Evolutionary conservation across 1,140 invertebrate species (phyloP), one percentile per base, ranked within the genome.

Genomic region (Euglossa dilemma): DNA sequence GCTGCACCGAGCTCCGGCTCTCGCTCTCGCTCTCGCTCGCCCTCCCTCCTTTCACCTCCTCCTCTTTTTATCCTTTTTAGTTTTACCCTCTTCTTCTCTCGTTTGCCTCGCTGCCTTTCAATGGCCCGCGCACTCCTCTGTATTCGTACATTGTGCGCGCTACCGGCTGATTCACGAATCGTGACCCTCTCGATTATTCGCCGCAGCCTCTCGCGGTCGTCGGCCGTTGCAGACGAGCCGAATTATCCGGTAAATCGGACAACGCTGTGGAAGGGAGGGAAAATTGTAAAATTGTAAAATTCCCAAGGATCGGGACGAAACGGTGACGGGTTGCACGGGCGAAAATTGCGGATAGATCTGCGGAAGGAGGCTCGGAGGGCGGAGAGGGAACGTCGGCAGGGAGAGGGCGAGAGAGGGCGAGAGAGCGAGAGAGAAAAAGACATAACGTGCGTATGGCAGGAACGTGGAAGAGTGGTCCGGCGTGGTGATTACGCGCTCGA

Each of bases 401-500:
- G 25, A 61, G 18, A 20, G 69, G 20, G 28, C 16, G 28, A 7
- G 11, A 6, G 36, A 23, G 12, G 16, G 61, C 16, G 36, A 36
- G 36, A 36, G 61, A 4, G 18, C 0, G 50, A n/a, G 23, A 9
- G 18, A 0, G 43, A 67, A 20, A 23, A 16, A 64, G n/a, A 54
- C 18, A 14, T n/a, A 47, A 43, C 63, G n/a, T 36, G 47, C 61
- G 84, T 85, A 86, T 85, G 87, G 87, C 77, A 89, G 80, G 85
- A 81, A 86, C 67, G 72, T 87, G 90, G 83, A 89, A 90, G 86
- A 91, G 87, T 85, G 87, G 83, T 84, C 66, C 77, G 82, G 66
- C 64, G 77, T 84, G 85, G 87, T 88, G 90, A 91, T 93, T 92
- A 92, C 89, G 89, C 90, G 92, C 91, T 91, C 87, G 83, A 89